A percentile compares a stretch with the other conserved stretches of the same genome.
phyloP scores from a whole-genome alignment of 2,113 vertebrate species.

The Rhinopomastus cyanomelas region DNA sequence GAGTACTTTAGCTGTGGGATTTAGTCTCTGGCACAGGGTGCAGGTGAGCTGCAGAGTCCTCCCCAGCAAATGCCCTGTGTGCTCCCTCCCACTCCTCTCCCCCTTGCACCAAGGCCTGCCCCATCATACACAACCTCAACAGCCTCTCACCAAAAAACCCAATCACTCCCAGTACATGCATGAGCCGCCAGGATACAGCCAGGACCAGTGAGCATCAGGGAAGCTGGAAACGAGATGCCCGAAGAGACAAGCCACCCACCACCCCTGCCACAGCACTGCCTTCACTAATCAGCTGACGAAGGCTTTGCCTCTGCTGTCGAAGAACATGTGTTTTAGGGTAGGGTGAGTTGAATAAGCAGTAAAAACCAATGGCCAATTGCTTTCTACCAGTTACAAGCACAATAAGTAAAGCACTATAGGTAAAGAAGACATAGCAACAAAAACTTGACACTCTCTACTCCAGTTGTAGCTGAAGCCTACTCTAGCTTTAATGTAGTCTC shows the following conservation, averaged over 20 bases:
- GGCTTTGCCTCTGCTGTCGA: background rate
- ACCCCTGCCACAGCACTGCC: background rate
- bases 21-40: background rate
- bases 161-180: background rate
- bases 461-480: background rate
- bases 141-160: background rate
- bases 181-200: background rate
- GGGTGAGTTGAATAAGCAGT: background rate
- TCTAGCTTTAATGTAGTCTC: constrained; percentile 34
- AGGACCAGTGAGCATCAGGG: background rate
- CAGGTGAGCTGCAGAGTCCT: background rate
- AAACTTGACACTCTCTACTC: constrained; percentile 22
- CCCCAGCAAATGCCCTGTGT: rapidly evolving
- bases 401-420: background rate
- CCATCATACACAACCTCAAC: background rate
- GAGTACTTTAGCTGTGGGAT: background rate
- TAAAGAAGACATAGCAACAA: constrained; percentile 50
- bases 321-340: background rate
- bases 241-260: rapidly evolving
- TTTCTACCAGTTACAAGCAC: background rate
- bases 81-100: background rate
- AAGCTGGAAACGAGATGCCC: background rate
- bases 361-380: background rate
- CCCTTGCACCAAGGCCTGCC: background rate
- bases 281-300: background rate